A percentile compares a stretch with the other conserved stretches of the same genome.
Conservation (phyloP, 2,888 invertebrate genomes). For the Hirtodrosophila histrioides region DNA sequence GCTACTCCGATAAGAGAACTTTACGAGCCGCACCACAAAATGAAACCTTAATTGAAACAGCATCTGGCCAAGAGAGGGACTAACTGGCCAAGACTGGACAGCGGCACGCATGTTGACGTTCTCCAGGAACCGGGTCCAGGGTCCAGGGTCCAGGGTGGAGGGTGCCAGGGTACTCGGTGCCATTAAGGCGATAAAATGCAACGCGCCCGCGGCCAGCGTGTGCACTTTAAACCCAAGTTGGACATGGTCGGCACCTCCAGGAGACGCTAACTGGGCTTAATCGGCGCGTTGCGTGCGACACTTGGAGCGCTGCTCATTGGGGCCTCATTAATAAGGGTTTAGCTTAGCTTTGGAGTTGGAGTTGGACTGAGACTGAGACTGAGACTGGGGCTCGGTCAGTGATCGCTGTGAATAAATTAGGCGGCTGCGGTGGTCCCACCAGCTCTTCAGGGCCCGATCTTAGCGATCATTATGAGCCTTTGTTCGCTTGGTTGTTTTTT, state of each 20-base stretch:
- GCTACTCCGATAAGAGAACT: conserved; percentile 58
- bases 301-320: conserved; percentile 52
- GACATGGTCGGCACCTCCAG: conserved; percentile 59
- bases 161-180: conserved; percentile 37
- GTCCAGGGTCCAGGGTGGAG: not conserved
- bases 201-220: conserved; percentile 39
- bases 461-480: conserved; percentile 69
- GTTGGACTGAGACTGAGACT: conserved; percentile 41
- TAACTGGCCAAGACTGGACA: conserved; percentile 13
- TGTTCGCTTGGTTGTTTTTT: conserved; percentile 32
- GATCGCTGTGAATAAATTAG: conserved; percentile 80
- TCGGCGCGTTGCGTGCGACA: conserved; percentile 77
- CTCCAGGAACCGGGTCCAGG: not conserved
- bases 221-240: conserved; percentile 61
- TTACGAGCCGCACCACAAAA: conserved; percentile 32
- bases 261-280: conserved; percentile 76
- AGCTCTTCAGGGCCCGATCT: conserved; percentile 23
- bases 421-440: conserved; percentile 66
- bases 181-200: conserved; percentile 81
- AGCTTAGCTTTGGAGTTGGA: conserved; percentile 43
- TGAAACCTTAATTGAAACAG: conserved; percentile 64
- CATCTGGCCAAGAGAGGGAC: conserved; percentile 26
- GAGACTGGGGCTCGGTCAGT: conserved; percentile 37
- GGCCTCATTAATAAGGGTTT: conserved; percentile 77
- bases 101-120: conserved; percentile 17